These are phyloP conservation scores for Hymenochirus boettgeri DNA, from an alignment of 2,113 vertebrate genomes.

Conservation along the genomic window DNA sequence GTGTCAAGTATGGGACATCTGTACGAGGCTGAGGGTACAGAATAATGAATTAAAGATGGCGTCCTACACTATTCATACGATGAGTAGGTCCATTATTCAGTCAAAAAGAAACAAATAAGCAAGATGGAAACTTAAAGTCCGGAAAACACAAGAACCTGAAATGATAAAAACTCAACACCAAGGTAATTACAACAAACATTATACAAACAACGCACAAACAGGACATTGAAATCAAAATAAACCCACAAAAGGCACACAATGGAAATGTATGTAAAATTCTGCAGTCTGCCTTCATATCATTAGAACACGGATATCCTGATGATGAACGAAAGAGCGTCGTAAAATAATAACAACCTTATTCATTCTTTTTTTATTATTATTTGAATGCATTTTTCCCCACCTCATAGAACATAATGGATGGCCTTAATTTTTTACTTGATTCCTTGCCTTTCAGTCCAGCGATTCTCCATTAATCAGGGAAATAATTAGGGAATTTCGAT, in stretches of 20 bases:
- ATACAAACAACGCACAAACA: neutral
- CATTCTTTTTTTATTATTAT: too few relatives aligned
- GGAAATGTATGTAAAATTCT: neutral
- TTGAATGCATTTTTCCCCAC: conserved; percentile 61
- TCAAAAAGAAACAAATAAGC: too few relatives aligned
- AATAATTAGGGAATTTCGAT: conserved; percentile 53
- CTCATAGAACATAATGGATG: conserved; percentile 76
- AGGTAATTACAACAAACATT: neutral
- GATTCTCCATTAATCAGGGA: conserved; percentile 60
- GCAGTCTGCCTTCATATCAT: neutral
- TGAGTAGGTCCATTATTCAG: too few relatives aligned
- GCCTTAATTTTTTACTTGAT: conserved; percentile 74
- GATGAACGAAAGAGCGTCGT: conserved; percentile 19
- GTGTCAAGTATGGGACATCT: too few relatives aligned
- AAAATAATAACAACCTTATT: conserved; percentile 4
- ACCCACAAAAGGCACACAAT: neutral
- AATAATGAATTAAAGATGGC: too few relatives aligned
- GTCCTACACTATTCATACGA: too few relatives aligned
- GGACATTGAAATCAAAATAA: neutral
- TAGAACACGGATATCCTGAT: neutral
- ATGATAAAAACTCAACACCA: too few relatives aligned
- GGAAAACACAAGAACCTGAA: too few relatives aligned
- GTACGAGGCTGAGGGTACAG: too few relatives aligned
- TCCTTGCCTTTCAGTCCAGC: conserved; percentile 64
- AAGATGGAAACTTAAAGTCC: too few relatives aligned